These are phyloP conservation scores for Ammodytes dubius DNA, from an alignment of 2,113 vertebrate genomes.

Conservation along the genomic window DNA sequence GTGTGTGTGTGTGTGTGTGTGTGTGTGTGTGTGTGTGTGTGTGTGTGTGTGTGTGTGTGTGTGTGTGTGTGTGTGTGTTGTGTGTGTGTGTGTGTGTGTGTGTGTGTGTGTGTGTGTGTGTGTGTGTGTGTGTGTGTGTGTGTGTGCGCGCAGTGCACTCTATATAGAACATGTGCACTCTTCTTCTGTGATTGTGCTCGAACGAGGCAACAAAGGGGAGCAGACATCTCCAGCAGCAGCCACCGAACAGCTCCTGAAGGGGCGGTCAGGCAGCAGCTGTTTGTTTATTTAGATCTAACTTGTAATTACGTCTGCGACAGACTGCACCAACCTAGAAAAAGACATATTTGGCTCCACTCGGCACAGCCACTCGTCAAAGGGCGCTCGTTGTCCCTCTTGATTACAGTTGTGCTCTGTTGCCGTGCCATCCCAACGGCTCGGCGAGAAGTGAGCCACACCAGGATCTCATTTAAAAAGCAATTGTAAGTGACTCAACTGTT, in stretches of 20 bases:
- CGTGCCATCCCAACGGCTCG: constrained; percentile 38
- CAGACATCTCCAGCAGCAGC: constrained; percentile 61
- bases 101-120: no score
- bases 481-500: constrained; percentile 55
- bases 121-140: no score
- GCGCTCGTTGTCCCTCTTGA: constrained; percentile 66
- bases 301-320: constrained; percentile 78
- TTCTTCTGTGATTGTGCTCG: constrained; percentile 44
- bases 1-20: no score
- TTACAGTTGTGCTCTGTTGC: constrained; percentile 63
- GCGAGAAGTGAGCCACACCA: constrained; percentile 40
- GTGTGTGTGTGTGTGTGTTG: no score
- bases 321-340: constrained; percentile 57
- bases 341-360: constrained; percentile 68
- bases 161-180: constrained; percentile 49
- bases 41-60: no score
- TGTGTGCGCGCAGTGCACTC: constrained; percentile 40
- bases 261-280: constrained; percentile 76
- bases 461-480: constrained; percentile 52
- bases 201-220: constrained; percentile 40
- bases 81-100: no score
- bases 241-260: constrained; percentile 75
- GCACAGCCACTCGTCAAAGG: constrained; percentile 70
- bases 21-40: no score
- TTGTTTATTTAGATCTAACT: constrained; percentile 80